Conservation (phyloP, 2,113 vertebrate genomes). For the Eupsittula cactorum region DNA sequence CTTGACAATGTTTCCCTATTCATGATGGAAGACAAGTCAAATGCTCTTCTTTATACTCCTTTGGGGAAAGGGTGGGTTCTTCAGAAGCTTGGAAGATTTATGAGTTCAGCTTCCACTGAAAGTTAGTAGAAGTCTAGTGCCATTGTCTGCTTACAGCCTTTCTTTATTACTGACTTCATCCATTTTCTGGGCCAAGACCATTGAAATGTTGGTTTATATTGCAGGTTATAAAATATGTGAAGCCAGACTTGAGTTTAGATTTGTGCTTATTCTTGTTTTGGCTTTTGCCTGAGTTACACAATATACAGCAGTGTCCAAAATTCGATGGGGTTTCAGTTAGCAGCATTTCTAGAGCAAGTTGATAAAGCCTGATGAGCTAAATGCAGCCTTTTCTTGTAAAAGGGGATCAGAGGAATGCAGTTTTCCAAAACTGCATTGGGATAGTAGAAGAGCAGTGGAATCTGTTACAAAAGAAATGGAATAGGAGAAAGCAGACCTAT, state of each 20-base stretch:
- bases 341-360: not conserved
- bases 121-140: not conserved
- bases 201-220: not conserved
- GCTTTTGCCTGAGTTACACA: not conserved
- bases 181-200: not conserved
- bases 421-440: not conserved
- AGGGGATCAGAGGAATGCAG: not conserved
- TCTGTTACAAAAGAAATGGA: not conserved
- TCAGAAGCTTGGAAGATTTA: not conserved
- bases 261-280: not conserved
- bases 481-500: not conserved
- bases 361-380: not conserved
- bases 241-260: not conserved
- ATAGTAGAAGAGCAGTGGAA: not conserved
- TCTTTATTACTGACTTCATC: not conserved
- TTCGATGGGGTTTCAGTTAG: not conserved
- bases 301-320: not conserved
- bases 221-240: not conserved
- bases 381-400: not conserved
- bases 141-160: not conserved
- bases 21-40: not conserved
- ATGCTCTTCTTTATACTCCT: not conserved
- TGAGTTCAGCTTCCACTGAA: not conserved
- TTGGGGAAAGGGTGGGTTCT: not conserved
- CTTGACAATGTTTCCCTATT: not conserved